phyloP scores from a whole-genome alignment of 1,140 invertebrate species.

The Drosophila kepulauana region DNA sequence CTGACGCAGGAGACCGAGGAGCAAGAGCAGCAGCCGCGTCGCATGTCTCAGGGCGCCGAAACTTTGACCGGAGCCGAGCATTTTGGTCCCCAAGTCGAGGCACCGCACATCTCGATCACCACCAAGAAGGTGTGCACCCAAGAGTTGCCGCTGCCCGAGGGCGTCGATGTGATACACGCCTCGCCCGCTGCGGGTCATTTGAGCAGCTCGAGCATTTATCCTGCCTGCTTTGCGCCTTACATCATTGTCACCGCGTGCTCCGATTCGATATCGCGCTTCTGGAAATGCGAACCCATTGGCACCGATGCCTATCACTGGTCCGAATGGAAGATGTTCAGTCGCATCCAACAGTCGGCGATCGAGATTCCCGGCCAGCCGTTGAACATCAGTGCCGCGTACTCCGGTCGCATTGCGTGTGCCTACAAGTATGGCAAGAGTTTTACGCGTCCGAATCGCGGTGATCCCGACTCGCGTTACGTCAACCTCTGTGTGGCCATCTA shows the following conservation, averaged over 20 bases:
- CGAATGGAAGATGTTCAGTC: conserved; percentile 96
- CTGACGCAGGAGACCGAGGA: conserved; percentile 94
- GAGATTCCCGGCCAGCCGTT: conserved; percentile 94
- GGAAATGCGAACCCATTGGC: conserved; percentile 90
- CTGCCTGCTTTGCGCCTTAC: conserved; percentile 98
- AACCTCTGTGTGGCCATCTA: conserved; percentile 99
- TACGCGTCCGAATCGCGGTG: conserved; percentile 90
- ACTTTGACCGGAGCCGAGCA: conserved; percentile 57
- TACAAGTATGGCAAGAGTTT: conserved; percentile 96
- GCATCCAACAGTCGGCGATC: conserved; percentile 93
- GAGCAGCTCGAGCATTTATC: conserved; percentile 99
- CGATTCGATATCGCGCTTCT: conserved; percentile 92
- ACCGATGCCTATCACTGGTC: conserved; percentile 92
- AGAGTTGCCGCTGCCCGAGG: conserved; percentile 93
- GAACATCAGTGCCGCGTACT: conserved; percentile 98
- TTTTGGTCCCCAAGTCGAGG: conserved; percentile 67
- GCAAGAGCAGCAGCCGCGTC: conserved; percentile 47
- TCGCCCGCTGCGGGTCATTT: conserved; percentile 97
- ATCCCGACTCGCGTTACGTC: conserved; percentile 94
- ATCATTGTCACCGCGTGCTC: conserved; percentile 97
- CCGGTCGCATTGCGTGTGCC: conserved; percentile 97
- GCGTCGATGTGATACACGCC: conserved; percentile 96
- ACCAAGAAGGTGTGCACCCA: conserved; percentile 93
- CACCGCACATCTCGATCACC: conserved; percentile 88
- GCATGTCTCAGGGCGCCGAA: conserved; percentile 69